Percentiles rank a stretch among this genome's conserved stretches.
These are phyloP conservation scores for Drosophila murphyi DNA, from an alignment of 1,140 invertebrate genomes.

Conservation along the genomic window DNA sequence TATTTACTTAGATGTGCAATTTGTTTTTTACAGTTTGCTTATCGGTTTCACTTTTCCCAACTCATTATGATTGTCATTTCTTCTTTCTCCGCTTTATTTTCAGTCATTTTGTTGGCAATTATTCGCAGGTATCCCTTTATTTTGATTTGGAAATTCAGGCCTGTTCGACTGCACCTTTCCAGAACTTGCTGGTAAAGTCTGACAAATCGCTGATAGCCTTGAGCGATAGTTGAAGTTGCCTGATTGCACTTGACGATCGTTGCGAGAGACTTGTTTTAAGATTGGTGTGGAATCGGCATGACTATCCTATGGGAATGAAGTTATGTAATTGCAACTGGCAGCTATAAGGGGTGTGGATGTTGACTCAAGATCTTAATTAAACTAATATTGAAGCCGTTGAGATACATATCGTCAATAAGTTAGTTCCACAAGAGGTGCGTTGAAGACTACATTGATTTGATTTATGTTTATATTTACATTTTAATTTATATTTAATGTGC, in stretches of 20 bases:
- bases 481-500: no score
- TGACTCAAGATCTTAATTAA: no score
- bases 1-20: conserved; percentile 60
- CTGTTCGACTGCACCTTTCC: conserved; percentile 3
- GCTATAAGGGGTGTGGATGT: no score
- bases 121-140: conserved; percentile 13
- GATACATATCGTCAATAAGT: no score
- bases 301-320: conserved; percentile 1
- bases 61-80: conserved; percentile 24
- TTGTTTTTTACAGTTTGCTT: conserved; percentile 47
- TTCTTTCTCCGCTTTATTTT: conserved; percentile 1
- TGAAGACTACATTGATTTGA: no score
- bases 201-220: conserved; percentile 39
- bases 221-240: conserved; percentile 37
- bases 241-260: conserved; percentile 35
- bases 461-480: no score
- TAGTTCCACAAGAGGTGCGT: no score
- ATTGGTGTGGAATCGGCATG: background rate
- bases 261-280: background rate
- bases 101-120: conserved; percentile 5
- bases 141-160: conserved; percentile 10
- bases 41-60: conserved; percentile 50
- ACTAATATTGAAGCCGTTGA: no score
- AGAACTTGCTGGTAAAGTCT: conserved; percentile 29
- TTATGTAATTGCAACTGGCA: conserved; percentile 17